These are phyloP conservation scores for Dioctria linearis DNA, from an alignment of 2,888 invertebrate genomes.

Conservation along the genomic window DNA sequence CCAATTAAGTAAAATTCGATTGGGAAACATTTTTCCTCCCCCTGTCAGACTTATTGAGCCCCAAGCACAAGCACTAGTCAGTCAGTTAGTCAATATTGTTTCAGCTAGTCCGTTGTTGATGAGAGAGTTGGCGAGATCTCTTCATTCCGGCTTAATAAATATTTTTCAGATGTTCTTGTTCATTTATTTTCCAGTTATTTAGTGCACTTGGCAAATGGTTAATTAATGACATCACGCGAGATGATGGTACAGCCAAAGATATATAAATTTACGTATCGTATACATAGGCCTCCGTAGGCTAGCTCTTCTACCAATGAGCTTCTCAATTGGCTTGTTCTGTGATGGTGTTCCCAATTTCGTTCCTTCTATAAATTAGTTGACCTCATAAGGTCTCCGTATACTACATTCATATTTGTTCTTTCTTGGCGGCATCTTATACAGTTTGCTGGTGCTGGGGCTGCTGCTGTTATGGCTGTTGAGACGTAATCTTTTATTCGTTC, in stretches of 20 bases:
- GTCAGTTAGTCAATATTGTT: too few species aligned
- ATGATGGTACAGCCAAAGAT: slow-evolving; percentile 13
- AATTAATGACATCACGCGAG: slow-evolving; percentile 52
- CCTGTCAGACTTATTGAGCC: too few species aligned
- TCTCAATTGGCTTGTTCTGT: slow-evolving; percentile 41
- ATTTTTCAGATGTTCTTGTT: slow-evolving; percentile 25
- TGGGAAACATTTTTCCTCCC: slow-evolving; percentile 18
- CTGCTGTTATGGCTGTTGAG: slow-evolving; percentile 5
- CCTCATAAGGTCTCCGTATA: not conserved
- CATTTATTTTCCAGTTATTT: slow-evolving; percentile 46
- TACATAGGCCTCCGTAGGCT: not conserved
- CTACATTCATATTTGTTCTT: too few species aligned
- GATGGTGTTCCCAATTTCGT: slow-evolving; percentile 1
- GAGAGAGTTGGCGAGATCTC: slow-evolving; percentile 5
- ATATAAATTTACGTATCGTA: not conserved
- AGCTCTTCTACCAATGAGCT: not conserved
- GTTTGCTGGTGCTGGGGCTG: not conserved
- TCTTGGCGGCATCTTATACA: too few species aligned
- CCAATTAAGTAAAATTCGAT: slow-evolving; percentile 11
- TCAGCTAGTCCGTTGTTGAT: too few species aligned
- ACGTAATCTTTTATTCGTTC: not conserved
- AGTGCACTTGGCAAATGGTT: slow-evolving; percentile 31
- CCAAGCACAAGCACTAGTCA: not conserved
- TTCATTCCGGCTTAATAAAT: slow-evolving; percentile 38
- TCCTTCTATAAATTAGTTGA: not conserved